Evolutionary conservation across 2,113 vertebrate genomes (phyloP), one percentile per base, ranked within the genome.

Genomic region (Danionella cerebrum): DNA sequence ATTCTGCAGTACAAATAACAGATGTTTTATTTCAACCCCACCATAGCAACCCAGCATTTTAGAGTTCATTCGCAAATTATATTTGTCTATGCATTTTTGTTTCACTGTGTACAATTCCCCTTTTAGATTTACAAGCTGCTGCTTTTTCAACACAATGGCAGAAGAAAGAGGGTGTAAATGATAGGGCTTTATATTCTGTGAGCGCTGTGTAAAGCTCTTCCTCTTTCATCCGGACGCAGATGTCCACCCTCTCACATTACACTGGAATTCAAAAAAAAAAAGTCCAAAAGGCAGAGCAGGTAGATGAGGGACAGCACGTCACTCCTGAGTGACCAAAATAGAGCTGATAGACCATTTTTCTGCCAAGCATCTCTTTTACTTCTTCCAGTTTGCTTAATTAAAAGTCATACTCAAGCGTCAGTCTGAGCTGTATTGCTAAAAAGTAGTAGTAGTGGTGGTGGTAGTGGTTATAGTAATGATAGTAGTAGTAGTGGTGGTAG

Each of bases 181-280:
- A 78, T 73, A 78, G 55, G 73, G 27, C 18, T 72, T 66, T 69
- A 48, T 71, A 66, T 55, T 33, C 42, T 59, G 35, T 21, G 53
- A 65, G 59, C 65, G 21, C 67, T 22, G 65, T 67, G 67, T 68
- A 41, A 64, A 65, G 70, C 59, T 47, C 66, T 67, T 67, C 51
- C 51, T 75, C 64, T 67, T 71, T 73, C 63, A 65, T 52, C 33
- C 57, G 41, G 54, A 44, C 53, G 24, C 76, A 78, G 76, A 78
- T 78, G 70, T 76, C 71, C 39, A 36, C 63, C 73, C 18, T 76
- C 71, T 78, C 76, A 57, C 29, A 55, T 78, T 78, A 73, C 73
- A 44, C 38, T 63, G 59, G 38, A 66, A 64, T 74, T 48, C 62
- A 67, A 59, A 65, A 41, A 13, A n/a, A 45, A 51, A 74, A 52